These are phyloP conservation scores for Pedionomus torquatus DNA, from an alignment of 2,113 vertebrate genomes.

Conservation along the genomic window DNA sequence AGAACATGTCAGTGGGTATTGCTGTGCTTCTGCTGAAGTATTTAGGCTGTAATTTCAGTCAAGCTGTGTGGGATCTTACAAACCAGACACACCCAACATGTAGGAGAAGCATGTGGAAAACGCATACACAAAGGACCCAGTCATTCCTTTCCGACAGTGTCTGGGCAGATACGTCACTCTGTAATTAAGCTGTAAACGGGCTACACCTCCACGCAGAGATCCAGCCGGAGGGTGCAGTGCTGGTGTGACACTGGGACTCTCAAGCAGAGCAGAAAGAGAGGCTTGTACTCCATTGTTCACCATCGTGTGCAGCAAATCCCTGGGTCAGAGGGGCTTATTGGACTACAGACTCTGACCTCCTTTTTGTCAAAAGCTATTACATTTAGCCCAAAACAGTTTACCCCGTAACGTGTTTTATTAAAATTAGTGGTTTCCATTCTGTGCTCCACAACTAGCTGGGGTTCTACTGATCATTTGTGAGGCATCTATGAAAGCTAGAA, in stretches of 20 bases:
- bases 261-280: background rate
- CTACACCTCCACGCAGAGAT: background rate
- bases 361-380: background rate
- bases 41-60: background rate
- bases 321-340: background rate
- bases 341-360: background rate
- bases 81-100: slow-evolving; percentile 46
- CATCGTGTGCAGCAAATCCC: background rate
- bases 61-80: background rate
- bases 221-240: background rate
- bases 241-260: background rate
- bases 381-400: background rate
- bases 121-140: slow-evolving; percentile 27
- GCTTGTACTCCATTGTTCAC: background rate
- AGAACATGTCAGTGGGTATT: background rate
- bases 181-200: slow-evolving; percentile 36
- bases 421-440: background rate
- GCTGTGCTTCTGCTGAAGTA: background rate
- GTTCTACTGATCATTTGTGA: background rate
- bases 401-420: background rate
- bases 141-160: slow-evolving; percentile 13
- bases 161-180: background rate
- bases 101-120: slow-evolving; percentile 54
- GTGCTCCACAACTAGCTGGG: background rate
- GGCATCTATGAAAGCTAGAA: background rate